Percentiles rank a stretch among this genome's conserved stretches.
Conservation (phyloP, 2,888 invertebrate genomes). For the Caenorhabditis afra region DNA sequence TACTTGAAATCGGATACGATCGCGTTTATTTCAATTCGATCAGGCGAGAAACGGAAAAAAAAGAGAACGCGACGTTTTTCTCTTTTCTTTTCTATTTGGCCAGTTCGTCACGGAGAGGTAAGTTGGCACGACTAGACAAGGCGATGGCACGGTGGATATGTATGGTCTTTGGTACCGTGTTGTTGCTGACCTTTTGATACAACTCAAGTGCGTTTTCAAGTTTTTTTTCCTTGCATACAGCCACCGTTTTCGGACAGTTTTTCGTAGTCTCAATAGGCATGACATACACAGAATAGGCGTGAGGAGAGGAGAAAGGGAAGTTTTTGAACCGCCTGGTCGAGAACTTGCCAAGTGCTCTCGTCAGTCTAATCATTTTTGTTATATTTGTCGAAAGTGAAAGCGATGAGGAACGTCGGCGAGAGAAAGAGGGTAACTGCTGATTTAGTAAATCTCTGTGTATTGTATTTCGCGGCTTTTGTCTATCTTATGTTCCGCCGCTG, state of each 20-base stretch:
- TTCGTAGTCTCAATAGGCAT: conserved; percentile 16
- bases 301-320: not conserved
- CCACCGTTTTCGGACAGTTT: conserved; percentile 11
- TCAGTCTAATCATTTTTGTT: not conserved
- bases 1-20: conserved; percentile 16
- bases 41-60: conserved; percentile 9
- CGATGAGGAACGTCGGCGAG: conserved; percentile 1
- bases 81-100: conserved; percentile 18
- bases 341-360: conserved; percentile 8
- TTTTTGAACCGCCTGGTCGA: conserved; percentile 2
- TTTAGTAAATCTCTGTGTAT: conserved; percentile 42
- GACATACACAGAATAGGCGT: not conserved
- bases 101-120: not conserved
- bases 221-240: conserved; percentile 8
- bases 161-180: conserved; percentile 41
- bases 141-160: too few relatives aligned
- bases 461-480: conserved; percentile 53
- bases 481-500: conserved; percentile 47
- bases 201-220: conserved; percentile 45
- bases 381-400: conserved; percentile 5
- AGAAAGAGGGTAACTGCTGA: conserved; percentile 12
- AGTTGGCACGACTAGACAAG: conserved; percentile 34
- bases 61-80: conserved; percentile 8
- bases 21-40: conserved; percentile 15
- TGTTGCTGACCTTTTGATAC: conserved; percentile 47